Base-by-base conservation (phyloP, 2,113 vertebrate genomes). In the Origma solitaria region DNA sequence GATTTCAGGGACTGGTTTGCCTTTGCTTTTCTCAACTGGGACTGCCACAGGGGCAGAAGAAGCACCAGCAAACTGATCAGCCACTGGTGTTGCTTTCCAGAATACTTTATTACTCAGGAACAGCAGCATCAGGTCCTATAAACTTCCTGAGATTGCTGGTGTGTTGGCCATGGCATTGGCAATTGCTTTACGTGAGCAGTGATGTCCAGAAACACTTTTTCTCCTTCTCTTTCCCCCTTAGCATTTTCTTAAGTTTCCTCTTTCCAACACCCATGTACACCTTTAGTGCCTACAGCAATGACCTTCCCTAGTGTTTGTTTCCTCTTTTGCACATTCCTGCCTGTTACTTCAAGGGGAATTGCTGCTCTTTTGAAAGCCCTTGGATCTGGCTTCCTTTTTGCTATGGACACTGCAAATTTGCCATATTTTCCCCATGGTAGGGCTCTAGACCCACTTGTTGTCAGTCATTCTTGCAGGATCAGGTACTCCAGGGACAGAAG, bases 391-490 rank as follows among this genome's bases (percentile, higher is more conserved):
- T 95, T 70, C 14, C 2, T 11, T 90, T 82, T 71, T 76, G 15
- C 12, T 82, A 30, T 13, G 77, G 54, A 50, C 6, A 8, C 22
- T 70, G 54, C 11, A 62, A 40, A 78, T 64, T 81, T 80, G 27
- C 27, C 1, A 0, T 68, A 33, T 77, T 88, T 80, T 11, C 38
- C 9, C 30, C 11, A 31, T 0, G 19, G 15, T 1, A 62, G 33
- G 22, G 6, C 23, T 84, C 16, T 37, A 76, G 40, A 68, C 13
- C 8, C 15, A 30, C 20, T 69, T 38, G 3, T 28, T 77, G 27
- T 73, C 50, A 58, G 54, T 81, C 33, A 58, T 61, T 86, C 73
- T 90, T 78, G 11, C 58, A 88, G 42, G 44, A 54, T 38, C 0
- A 0, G 30, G 93, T 80, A 49, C 35, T 25, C 37, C 0, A 2